Evolutionary conservation across 2,888 invertebrate species (phyloP), one percentile per base, ranked within the genome.

Genomic region (Acleris literana): DNA sequence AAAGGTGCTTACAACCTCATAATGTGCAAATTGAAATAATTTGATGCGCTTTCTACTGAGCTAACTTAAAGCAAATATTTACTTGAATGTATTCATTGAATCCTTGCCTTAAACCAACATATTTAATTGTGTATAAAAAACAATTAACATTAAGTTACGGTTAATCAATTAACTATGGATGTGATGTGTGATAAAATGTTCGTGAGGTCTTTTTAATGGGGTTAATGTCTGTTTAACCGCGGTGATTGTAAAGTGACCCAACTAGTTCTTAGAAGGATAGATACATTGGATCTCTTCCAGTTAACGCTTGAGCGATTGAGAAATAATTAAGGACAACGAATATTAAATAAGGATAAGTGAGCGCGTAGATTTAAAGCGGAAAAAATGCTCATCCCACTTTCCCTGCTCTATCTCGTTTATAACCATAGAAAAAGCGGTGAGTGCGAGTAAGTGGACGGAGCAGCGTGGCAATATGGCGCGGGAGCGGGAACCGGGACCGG

Each of bases 401-500:
- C 61, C 44, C 53, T 53, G 25, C 29, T 16, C 61, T 53, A 29
- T 29, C 61, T 25, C 44, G 22, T 60, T 52, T 29, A 46, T 46
- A 13, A 46, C 29, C 53, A 61, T 44, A 46, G 39, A 44, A 61
- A 61, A 61, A 44, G 43, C 39, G 1, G 49, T 18, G 39, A 9
- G 22, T 29, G 46, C 11, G 29, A 46, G 52, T 33, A 53, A 52
- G 20, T 44, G n/a, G 22, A 44, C 53, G 39, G 46, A 67, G 68
- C 22, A 56, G 58, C 56, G 63, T 54, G 63, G 69, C 68, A 71
- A 59, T 71, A 66, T 64, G 59, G 65, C 68, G 68, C 72, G 68
- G 29, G 69, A 68, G 69, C 39, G 57, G 67, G 74, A 74, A 58
- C 64, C 63, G 66, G 70, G 70, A 82, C 85, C 81, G 82, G 83